Evolutionary conservation across 2,888 invertebrate genomes (phyloP).

Genomic region (Callyntrura guangdongensis): DNA sequence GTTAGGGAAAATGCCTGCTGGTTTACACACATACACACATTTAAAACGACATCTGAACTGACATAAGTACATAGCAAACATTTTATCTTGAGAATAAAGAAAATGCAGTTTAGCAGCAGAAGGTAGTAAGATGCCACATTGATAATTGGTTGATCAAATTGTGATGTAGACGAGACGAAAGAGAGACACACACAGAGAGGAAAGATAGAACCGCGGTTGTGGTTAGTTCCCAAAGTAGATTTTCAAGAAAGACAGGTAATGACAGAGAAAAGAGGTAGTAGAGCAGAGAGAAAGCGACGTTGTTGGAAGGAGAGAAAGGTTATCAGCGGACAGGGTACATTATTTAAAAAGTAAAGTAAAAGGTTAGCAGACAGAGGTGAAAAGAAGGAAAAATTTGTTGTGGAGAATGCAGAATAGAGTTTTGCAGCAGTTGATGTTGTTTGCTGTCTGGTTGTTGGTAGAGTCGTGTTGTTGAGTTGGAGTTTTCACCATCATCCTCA

Average conservation of each 20-base stretch:
- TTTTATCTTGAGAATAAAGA: neutral
- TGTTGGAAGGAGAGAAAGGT: neutral
- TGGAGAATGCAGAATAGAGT: neutral
- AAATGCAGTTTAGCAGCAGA: neutral
- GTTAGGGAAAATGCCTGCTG: no score
- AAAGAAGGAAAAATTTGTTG: neutral
- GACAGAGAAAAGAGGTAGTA: neutral
- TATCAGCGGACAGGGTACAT: neutral
- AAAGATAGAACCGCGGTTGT: neutral
- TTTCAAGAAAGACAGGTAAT: neutral
- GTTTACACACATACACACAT: neutral
- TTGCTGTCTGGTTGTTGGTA: slow-evolving; percentile 14
- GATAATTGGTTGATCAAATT: neutral
- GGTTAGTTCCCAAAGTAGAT: neutral
- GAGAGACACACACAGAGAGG: neutral
- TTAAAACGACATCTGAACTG: neutral
- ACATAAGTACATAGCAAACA: neutral
- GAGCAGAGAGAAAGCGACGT: neutral
- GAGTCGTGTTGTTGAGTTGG: slow-evolving; percentile 32
- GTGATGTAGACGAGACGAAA: neutral
- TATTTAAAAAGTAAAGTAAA: neutral
- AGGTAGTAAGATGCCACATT: slow-evolving; percentile 6
- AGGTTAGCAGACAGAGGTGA: slow-evolving; percentile 14
- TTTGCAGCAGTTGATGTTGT: slow-evolving; percentile 29
- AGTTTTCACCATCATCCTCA: slow-evolving; percentile 35